Conservation (phyloP, 1,140 invertebrate species). For the Drosophila elegans region DNA sequence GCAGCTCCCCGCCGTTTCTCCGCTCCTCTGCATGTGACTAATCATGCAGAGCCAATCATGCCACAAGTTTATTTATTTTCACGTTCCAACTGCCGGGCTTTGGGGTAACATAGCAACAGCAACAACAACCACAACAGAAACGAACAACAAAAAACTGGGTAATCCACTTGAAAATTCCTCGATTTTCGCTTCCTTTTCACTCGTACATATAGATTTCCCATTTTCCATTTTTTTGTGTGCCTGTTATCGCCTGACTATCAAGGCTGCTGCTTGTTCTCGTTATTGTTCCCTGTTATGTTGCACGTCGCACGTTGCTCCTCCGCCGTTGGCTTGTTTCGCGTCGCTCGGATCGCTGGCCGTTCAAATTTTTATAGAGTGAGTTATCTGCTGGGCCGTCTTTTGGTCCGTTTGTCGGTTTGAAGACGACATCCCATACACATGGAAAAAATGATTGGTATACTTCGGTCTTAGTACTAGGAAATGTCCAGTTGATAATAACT, state of each 20-base stretch:
- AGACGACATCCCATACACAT: slow-evolving; percentile 34
- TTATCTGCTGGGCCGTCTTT: slow-evolving; percentile 72
- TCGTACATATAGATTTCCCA: slow-evolving; percentile 43
- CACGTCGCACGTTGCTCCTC: slow-evolving; percentile 55
- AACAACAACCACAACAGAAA: not conserved
- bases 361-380: slow-evolving; percentile 76
- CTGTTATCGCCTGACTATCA: slow-evolving; percentile 78
- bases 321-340: slow-evolving; percentile 35
- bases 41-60: slow-evolving; percentile 82
- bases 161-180: slow-evolving; percentile 83
- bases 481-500: no score
- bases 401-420: slow-evolving; percentile 24
- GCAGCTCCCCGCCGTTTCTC: slow-evolving; percentile 10
- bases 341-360: slow-evolving; percentile 42
- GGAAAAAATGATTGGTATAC: not conserved
- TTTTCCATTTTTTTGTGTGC: slow-evolving; percentile 42
- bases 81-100: slow-evolving; percentile 57
- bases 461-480: no score
- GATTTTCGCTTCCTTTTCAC: slow-evolving; percentile 64
- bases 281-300: slow-evolving; percentile 81
- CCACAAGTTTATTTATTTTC: slow-evolving; percentile 83
- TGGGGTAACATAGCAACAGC: slow-evolving; percentile 3
- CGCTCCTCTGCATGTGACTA: slow-evolving; percentile 69
- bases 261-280: slow-evolving; percentile 78
- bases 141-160: slow-evolving; percentile 67